These are phyloP conservation scores for Chiloscyllium plagiosum DNA, from an alignment of 2,113 vertebrate species.

Conservation along the genomic window DNA sequence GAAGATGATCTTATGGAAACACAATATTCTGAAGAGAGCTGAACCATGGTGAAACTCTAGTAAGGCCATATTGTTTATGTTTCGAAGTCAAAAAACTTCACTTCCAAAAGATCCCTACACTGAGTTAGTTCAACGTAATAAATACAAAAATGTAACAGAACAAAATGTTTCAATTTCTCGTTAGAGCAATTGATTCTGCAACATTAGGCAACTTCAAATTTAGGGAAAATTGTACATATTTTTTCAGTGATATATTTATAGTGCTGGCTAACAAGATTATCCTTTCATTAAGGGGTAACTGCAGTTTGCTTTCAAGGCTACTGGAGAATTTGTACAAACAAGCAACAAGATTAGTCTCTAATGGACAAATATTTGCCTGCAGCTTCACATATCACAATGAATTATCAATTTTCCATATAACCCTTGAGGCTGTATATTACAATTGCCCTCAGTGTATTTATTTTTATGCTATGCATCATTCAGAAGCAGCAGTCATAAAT, in stretches of 20 bases:
- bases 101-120: neutral
- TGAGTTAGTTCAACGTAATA: neutral
- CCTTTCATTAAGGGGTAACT: neutral
- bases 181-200: neutral
- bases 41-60: neutral
- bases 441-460: neutral
- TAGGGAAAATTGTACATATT: neutral
- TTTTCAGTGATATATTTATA: neutral
- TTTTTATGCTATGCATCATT: constrained; percentile 19
- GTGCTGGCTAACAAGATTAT: neutral
- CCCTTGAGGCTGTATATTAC: neutral
- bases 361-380: neutral
- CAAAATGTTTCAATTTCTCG: neutral
- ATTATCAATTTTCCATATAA: neutral
- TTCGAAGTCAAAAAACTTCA: neutral
- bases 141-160: too few species aligned
- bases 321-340: constrained; percentile 26
- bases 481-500: neutral
- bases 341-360: neutral
- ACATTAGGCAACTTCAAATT: neutral
- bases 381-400: neutral
- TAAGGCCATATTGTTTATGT: neutral
- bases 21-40: neutral
- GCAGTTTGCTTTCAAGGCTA: neutral
- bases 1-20: too few species aligned